Evolutionary conservation across 2,888 invertebrate genomes (phyloP).

Genomic region (Chouioia cunea): DNA sequence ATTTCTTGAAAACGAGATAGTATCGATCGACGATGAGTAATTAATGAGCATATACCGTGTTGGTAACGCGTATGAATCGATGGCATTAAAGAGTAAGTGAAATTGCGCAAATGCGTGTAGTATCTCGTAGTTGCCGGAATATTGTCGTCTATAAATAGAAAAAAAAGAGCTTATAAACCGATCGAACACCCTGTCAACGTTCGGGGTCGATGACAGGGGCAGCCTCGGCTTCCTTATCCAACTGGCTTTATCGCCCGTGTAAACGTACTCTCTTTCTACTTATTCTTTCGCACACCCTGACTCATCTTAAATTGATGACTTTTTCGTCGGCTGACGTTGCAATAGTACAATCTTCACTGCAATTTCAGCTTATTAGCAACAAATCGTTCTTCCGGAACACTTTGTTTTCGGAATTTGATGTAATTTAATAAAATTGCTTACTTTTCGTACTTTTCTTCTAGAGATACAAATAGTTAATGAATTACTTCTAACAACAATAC

Average conservation of each 20-base stretch:
- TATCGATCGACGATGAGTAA: background rate
- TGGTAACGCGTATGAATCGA: constrained; percentile 2
- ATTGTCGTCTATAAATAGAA: constrained; percentile 17
- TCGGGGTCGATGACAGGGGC: constrained; percentile 44
- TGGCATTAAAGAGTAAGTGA: background rate
- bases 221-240: constrained; percentile 44
- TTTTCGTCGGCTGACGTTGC: too few species aligned
- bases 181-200: constrained; percentile 15
- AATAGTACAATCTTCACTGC: too few species aligned
- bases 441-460: too few species aligned
- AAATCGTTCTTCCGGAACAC: too few species aligned
- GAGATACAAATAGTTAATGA: too few species aligned
- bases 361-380: too few species aligned
- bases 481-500: too few species aligned
- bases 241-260: constrained; percentile 33
- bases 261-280: constrained; percentile 19
- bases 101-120: constrained; percentile 9
- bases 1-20: too few species aligned
- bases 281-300: background rate
- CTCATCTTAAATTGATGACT: too few species aligned
- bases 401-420: too few species aligned
- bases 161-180: background rate
- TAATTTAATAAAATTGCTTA: too few species aligned
- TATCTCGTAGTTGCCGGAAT: background rate
- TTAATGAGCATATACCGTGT: constrained; percentile 10